These are phyloP conservation scores for Eumerus sabulonum DNA, from an alignment of 2,888 invertebrate species.

Conservation along the genomic window DNA sequence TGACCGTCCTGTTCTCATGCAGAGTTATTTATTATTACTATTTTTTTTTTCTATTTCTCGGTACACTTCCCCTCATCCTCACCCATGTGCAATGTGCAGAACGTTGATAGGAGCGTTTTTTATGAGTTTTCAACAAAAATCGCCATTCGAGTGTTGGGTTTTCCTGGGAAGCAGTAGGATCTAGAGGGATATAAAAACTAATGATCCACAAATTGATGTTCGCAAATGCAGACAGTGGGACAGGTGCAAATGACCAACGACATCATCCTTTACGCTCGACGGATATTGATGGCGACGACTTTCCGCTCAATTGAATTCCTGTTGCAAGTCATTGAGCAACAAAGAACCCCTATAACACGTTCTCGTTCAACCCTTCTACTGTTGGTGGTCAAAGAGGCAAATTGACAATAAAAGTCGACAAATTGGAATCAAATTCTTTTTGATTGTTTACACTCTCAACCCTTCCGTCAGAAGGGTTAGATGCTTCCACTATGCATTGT, in stretches of 20 bases:
- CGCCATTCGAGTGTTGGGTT: conserved; percentile 39
- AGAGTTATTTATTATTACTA: conserved; percentile 46
- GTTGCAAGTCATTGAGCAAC: conserved; percentile 24
- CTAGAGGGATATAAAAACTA: conserved; percentile 55
- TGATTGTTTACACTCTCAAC: conserved; percentile 41
- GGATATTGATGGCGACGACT: conserved; percentile 44
- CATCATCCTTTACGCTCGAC: background rate
- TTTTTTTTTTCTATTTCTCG: conserved; percentile 10
- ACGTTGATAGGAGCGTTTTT: conserved; percentile 38
- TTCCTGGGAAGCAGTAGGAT: conserved; percentile 26
- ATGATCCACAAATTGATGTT: conserved; percentile 67
- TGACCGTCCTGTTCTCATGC: conserved; percentile 53
- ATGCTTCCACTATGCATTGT: conserved; percentile 13
- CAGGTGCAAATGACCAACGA: conserved; percentile 55
- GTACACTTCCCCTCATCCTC: conserved; percentile 4
- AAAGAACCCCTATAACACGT: background rate
- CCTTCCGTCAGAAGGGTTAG: conserved; percentile 39
- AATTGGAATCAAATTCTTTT: conserved; percentile 39
- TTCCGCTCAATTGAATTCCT: conserved; percentile 58
- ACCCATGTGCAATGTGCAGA: conserved; percentile 63
- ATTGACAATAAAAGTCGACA: conserved; percentile 23
- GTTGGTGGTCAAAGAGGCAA: conserved; percentile 39
- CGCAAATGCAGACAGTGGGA: conserved; percentile 30
- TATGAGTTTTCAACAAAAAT: conserved; percentile 55
- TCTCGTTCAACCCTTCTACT: conserved; percentile 2